Evolutionary conservation across 2,797 vertebrate species (phyloP).

Genomic region (Anolis apletophallus): DNA sequence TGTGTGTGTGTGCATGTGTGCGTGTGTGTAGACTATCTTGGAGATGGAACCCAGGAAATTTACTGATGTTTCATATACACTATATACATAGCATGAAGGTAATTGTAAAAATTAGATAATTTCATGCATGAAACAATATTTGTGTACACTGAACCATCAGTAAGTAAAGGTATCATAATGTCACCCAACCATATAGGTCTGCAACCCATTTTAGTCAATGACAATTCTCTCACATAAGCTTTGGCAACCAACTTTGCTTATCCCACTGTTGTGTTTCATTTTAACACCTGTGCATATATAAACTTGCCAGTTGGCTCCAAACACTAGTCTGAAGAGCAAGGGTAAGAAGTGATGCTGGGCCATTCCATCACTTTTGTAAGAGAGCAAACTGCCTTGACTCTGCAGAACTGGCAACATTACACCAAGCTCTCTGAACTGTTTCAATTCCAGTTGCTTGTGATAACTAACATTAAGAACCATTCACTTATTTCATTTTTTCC

Average conservation of each 20-base stretch:
- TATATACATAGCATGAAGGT: no score
- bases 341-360: background rate
- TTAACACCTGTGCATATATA: background rate
- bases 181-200: background rate
- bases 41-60: no score
- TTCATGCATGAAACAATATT: no score
- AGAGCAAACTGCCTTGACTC: background rate
- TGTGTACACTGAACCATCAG: no score
- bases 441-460: background rate
- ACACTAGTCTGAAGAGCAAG: background rate
- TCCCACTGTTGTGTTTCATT: background rate
- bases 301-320: background rate
- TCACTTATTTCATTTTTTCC: background rate
- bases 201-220: background rate
- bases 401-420: background rate
- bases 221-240: background rate
- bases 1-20: no score
- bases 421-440: background rate
- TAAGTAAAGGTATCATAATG: no score
- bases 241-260: background rate
- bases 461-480: background rate
- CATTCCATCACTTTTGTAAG: background rate
- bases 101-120: no score
- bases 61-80: no score
- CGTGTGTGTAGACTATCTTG: no score